These are phyloP conservation scores for Tolypeutes matacus DNA, from an alignment of 2,797 vertebrate genomes.

Conservation along the genomic window DNA sequence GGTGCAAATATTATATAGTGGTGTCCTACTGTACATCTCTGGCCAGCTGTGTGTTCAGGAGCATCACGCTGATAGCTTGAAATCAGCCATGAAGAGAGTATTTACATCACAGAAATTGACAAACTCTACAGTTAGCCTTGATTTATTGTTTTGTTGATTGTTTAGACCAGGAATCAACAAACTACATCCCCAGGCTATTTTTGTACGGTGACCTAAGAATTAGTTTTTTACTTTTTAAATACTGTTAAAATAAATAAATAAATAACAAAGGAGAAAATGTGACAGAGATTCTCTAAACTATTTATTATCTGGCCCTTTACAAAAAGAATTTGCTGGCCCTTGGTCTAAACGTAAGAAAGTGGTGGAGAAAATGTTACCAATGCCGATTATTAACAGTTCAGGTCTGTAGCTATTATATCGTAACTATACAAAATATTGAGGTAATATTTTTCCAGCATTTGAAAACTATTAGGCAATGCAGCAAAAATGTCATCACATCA, in stretches of 20 bases:
- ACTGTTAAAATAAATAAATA: neutral
- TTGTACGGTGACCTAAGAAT: constrained; percentile 23
- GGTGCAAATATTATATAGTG: neutral
- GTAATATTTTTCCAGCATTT: constrained; percentile 37
- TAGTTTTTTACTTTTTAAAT: constrained; percentile 40
- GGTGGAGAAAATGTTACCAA: too few species aligned
- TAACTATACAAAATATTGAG: neutral
- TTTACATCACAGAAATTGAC: neutral
- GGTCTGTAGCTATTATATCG: neutral
- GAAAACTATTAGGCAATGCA: constrained; percentile 32
- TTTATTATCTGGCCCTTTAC: neutral
- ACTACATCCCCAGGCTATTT: neutral
- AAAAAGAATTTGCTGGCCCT: neutral
- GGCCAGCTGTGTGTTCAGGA: neutral
- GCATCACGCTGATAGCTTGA: neutral
- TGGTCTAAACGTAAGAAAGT: neutral
- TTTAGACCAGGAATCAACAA: constrained; percentile 29
- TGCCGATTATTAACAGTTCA: neutral
- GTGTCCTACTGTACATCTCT: neutral
- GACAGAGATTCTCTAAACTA: neutral
- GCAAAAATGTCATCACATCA: neutral
- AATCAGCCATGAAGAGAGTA: neutral
- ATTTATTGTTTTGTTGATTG: neutral
- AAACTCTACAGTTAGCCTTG: neutral
- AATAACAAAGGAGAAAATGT: neutral